Conservation (phyloP, 2,113 vertebrate genomes). For the Lagenorhynchus albirostris region DNA sequence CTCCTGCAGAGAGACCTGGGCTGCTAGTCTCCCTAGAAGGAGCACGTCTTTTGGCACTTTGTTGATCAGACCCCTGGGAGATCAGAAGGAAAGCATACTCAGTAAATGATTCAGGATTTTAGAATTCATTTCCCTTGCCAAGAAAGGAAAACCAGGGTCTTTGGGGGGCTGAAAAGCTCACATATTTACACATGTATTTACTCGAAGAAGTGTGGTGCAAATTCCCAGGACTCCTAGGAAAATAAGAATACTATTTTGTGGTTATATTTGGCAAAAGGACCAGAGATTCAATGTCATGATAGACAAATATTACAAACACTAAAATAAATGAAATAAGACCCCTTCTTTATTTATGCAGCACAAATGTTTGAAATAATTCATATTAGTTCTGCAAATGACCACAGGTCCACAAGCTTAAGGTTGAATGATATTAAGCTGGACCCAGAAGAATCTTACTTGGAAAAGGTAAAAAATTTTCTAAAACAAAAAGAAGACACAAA, state of each 20-base stretch:
- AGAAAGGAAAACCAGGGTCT: constrained; percentile 59
- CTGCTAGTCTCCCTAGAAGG: neutral
- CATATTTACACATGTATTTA: constrained; percentile 61
- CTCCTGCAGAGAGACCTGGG: neutral
- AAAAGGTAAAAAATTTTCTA: neutral
- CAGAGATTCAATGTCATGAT: constrained; percentile 14
- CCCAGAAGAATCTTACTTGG: neutral
- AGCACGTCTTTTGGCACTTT: constrained; percentile 57
- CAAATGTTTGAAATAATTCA: constrained; percentile 59
- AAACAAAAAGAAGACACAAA: neutral
- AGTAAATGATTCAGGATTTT: constrained; percentile 56
- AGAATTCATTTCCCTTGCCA: constrained; percentile 62
- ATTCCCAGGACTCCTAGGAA: constrained; percentile 44
- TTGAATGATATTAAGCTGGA: constrained; percentile 25
- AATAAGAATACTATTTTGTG: constrained; percentile 35
- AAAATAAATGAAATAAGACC: constrained; percentile 56
- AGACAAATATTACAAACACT: constrained; percentile 22
- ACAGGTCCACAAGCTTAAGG: neutral
- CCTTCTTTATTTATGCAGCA: constrained; percentile 35
- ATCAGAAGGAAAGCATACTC: constrained; percentile 23
- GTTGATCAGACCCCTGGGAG: constrained; percentile 41
- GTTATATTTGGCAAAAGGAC: constrained; percentile 47
- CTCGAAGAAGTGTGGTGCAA: constrained; percentile 46
- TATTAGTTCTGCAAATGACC: constrained; percentile 27
- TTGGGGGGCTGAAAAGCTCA: constrained; percentile 31